Percentiles rank a stretch among this genome's conserved stretches.
phyloP scores from a whole-genome alignment of 2,888 invertebrate genomes.

The Merodon equestris region DNA sequence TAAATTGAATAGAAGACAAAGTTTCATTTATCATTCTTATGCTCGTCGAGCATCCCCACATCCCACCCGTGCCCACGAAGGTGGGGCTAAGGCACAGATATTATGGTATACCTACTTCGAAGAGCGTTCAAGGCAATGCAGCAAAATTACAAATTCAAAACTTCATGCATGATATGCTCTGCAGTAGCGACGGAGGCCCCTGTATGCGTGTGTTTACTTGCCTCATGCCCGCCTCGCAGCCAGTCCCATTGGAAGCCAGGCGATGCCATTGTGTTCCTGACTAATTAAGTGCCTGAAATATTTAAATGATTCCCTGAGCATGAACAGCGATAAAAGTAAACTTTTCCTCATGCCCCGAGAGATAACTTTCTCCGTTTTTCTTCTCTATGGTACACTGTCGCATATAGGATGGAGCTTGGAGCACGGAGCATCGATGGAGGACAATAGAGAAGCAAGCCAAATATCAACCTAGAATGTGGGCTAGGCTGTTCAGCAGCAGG shows the following conservation, averaged over 20 bases:
- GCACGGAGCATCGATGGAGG: neutral
- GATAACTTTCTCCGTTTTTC: conserved; percentile 57
- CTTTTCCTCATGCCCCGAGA: conserved; percentile 37
- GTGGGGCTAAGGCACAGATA: too few relatives aligned
- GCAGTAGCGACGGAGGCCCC: conserved; percentile 1
- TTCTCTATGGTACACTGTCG: neutral
- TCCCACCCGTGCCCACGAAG: too few relatives aligned
- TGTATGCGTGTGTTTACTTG: conserved; percentile 32
- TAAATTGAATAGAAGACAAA: conserved; percentile 67
- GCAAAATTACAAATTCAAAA: conserved; percentile 68
- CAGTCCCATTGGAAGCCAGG: neutral
- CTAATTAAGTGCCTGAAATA: conserved; percentile 67
- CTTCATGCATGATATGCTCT: conserved; percentile 55
- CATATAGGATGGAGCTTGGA: neutral
- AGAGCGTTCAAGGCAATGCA: conserved; percentile 34
- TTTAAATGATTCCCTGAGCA: conserved; percentile 66
- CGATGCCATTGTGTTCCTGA: conserved; percentile 59
- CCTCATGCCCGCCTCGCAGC: conserved; percentile 4
- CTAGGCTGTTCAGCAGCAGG: conserved; percentile 4
- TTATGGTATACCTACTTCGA: too few relatives aligned
- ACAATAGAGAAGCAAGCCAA: conserved; percentile 10
- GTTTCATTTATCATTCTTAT: conserved; percentile 63
- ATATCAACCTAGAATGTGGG: conserved; percentile 16
- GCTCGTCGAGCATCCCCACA: neutral
- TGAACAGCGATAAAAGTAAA: conserved; percentile 66